Conservation (phyloP, 2,113 vertebrate species). For the Talpa occidentalis region DNA sequence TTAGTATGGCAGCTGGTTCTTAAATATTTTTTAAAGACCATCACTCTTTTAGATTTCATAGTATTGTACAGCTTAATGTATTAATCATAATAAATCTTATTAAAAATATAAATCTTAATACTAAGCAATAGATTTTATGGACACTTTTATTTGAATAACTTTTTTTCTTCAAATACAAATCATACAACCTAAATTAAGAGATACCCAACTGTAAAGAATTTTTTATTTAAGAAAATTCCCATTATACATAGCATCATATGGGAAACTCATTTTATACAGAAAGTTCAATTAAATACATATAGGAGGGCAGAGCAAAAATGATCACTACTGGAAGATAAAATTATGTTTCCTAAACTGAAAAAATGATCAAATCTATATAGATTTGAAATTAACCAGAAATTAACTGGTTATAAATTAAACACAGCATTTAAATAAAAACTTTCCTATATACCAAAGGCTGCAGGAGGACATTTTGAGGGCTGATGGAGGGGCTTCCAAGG, state of each 20-base stretch:
- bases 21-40: background rate
- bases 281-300: background rate
- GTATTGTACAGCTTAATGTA: background rate
- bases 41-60: background rate
- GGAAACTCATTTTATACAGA: constrained; percentile 6
- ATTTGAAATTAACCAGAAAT: too few relatives aligned
- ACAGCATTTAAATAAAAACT: background rate
- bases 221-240: constrained; percentile 33
- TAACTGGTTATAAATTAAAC: background rate
- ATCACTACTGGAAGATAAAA: constrained; percentile 25
- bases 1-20: background rate
- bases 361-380: constrained; percentile 1
- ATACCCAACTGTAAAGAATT: background rate
- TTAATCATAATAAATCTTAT: constrained; percentile 4
- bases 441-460: background rate
- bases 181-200: background rate
- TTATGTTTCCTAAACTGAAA: background rate
- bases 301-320: background rate
- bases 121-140: background rate
- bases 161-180: constrained; percentile 27
- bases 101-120: constrained; percentile 33
- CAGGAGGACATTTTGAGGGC: too few relatives aligned
- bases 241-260: constrained; percentile 34
- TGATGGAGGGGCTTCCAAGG: too few relatives aligned
- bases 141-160: constrained; percentile 17